Conservation (phyloP, 1,140 invertebrate species). For the Scaptomyza hsui region DNA sequence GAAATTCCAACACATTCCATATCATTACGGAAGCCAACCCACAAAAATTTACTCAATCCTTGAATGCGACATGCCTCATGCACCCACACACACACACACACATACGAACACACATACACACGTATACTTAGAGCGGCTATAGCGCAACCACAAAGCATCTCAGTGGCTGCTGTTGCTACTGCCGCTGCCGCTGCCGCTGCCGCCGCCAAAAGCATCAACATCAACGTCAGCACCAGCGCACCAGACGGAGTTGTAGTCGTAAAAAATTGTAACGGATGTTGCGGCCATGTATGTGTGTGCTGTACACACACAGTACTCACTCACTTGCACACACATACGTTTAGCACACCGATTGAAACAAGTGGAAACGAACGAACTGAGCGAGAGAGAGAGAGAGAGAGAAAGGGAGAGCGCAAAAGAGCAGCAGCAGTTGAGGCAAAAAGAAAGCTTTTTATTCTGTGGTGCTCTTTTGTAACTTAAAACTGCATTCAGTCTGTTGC, state of each 20-base stretch:
- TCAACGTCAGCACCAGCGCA: constrained; percentile 63
- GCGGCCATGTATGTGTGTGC: constrained; percentile 64
- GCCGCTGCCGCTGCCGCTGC: constrained; percentile 16
- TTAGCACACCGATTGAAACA: constrained; percentile 53
- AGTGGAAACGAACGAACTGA: constrained; percentile 67
- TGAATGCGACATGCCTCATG: constrained; percentile 65
- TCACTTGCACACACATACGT: constrained; percentile 7
- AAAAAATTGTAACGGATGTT: constrained; percentile 82
- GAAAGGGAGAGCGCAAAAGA: constrained; percentile 6
- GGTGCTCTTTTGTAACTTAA: constrained; percentile 53
- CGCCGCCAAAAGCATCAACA: constrained; percentile 62
- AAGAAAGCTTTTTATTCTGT: constrained; percentile 34
- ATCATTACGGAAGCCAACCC: constrained; percentile 81
- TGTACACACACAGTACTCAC: constrained; percentile 21
- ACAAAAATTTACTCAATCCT: constrained; percentile 82
- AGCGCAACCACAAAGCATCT: constrained; percentile 53
- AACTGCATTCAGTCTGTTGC: constrained; percentile 67
- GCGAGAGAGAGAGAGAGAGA: constrained; percentile 27
- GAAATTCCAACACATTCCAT: constrained; percentile 83
- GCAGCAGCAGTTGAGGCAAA: background rate
- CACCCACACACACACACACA: constrained; percentile 34
- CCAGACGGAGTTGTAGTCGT: constrained; percentile 61
- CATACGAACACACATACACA: constrained; percentile 9
- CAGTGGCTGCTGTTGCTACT: constrained; percentile 37
- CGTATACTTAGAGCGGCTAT: constrained; percentile 31